Base-by-base conservation (phyloP, 2,797 vertebrate genomes). In the Paratrypauchen microcephalus region DNA sequence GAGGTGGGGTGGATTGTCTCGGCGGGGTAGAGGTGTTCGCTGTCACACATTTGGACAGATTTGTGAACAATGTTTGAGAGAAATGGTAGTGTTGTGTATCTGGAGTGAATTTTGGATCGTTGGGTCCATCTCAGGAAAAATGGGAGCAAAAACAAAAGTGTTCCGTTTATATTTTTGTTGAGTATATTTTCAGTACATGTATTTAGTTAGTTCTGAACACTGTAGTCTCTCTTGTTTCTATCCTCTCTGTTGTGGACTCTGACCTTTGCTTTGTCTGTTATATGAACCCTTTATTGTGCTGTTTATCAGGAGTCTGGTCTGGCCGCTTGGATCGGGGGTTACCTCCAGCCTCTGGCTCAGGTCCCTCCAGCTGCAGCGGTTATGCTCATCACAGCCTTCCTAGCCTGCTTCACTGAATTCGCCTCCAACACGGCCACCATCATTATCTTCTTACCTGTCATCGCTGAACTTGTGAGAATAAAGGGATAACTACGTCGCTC, bases 401-500 rank as follows among this genome's bases (percentile, higher is more conserved):
- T 99, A 0, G 95, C 96, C 81, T 92, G 94, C 75, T 98, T 99
- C 91, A 99, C 97, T 0, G 97, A 99, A 90, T 97, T 98, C 8
- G 96, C 97, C 87, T 99, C 97, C 92, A 99, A 99, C 92, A 98
- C 96, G 0, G 97, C 97, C 86, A 98, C 97, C 0, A 96, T 97
- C 66, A 96, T 98, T 84, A 98, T 99, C 89, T 98, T 99, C 65
- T 87, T 99, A 65, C 97, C 97, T 0, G 90, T 99, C 74, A 89
- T 99, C 71, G 94, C 96, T 23, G 97, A 99, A 85, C 91, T 99
- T 96, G 97, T 99, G 89, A 89, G 88, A 58, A 7, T 26, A n/a
- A 7, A 23, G 48, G 5, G 2, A 5, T 50, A 50, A 50, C 48
- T 50, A 36, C 8, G 32, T 36, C 5, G 19, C 2, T 50, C 48